phyloP scores from a whole-genome alignment of 2,113 vertebrate genomes.

The Phylloscopus trochiloides region DNA sequence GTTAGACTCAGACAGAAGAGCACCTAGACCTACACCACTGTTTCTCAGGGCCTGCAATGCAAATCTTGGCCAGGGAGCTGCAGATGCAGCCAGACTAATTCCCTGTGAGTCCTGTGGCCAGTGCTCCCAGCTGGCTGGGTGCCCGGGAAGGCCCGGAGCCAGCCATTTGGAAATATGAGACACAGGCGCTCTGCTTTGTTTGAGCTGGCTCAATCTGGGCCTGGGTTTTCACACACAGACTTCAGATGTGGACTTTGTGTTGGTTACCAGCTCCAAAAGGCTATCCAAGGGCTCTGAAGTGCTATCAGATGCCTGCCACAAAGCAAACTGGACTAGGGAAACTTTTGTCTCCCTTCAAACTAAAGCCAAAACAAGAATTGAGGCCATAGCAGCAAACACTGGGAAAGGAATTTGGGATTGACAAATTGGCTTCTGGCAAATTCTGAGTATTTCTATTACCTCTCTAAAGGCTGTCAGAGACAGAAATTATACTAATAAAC shows the following conservation, averaged over 20 bases:
- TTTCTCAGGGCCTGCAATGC: neutral
- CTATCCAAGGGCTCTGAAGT: neutral
- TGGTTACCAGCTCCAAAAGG: neutral
- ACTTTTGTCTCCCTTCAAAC: neutral
- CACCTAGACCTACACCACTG: neutral
- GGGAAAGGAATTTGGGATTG: neutral
- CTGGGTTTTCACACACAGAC: neutral
- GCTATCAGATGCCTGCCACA: neutral
- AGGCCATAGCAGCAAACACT: neutral
- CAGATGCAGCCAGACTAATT: neutral
- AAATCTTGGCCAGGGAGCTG: neutral
- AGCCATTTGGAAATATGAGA: neutral
- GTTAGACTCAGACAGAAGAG: neutral
- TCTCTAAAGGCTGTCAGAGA: neutral
- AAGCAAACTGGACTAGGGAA: neutral
- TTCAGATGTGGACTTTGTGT: neutral
- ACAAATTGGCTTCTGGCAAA: neutral
- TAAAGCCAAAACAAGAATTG: neutral
- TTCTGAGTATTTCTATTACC: neutral
- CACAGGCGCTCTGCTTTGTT: conserved; percentile 22
- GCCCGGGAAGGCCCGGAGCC: neutral
- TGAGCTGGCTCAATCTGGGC: neutral
- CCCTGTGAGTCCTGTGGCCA: neutral
- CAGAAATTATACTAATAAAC: neutral
- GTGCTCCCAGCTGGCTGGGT: neutral